A percentile compares a stretch with the other conserved stretches of the same genome.
phyloP scores from a whole-genome alignment of 2,888 invertebrate genomes.

The Apotomis turbidana region DNA sequence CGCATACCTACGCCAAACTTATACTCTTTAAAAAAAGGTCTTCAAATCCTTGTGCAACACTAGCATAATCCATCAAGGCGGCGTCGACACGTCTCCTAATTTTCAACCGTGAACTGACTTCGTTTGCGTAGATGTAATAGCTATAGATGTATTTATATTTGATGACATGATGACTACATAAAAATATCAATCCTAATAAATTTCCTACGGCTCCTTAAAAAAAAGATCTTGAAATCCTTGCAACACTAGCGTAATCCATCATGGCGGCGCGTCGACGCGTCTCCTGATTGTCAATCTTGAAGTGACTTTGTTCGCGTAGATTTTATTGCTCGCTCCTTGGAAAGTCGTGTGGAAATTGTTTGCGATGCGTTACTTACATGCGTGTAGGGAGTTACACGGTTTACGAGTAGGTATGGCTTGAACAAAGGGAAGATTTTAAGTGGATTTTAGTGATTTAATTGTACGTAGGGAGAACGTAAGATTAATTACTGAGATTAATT shows the following conservation, averaged over 20 bases:
- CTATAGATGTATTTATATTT: too few species aligned
- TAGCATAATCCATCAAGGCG: too few species aligned
- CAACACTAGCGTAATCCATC: constrained; percentile 54
- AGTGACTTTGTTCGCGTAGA: constrained; percentile 52
- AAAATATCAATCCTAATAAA: not conserved
- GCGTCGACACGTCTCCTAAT: too few species aligned
- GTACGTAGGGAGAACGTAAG: too few species aligned
- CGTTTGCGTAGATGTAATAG: too few species aligned
- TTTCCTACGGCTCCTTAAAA: not conserved
- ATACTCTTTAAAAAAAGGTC: too few species aligned
- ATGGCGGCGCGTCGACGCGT: constrained; percentile 58
- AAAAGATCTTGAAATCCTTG: constrained; percentile 14
- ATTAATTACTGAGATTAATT: too few species aligned
- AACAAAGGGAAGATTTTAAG: not conserved
- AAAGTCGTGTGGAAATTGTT: constrained; percentile 50
- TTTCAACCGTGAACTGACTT: too few species aligned
- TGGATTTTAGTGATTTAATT: not conserved
- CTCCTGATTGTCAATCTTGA: constrained; percentile 65
- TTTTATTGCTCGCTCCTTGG: constrained; percentile 55
- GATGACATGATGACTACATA: too few species aligned
- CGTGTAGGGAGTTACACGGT: not conserved
- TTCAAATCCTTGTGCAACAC: too few species aligned
- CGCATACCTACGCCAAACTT: too few species aligned
- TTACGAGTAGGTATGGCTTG: not conserved
- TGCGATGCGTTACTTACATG: constrained; percentile 39